Evolutionary conservation across 2,888 invertebrate species (phyloP), one percentile per base, ranked within the genome.

Genomic region (Stenodema calcarata): DNA sequence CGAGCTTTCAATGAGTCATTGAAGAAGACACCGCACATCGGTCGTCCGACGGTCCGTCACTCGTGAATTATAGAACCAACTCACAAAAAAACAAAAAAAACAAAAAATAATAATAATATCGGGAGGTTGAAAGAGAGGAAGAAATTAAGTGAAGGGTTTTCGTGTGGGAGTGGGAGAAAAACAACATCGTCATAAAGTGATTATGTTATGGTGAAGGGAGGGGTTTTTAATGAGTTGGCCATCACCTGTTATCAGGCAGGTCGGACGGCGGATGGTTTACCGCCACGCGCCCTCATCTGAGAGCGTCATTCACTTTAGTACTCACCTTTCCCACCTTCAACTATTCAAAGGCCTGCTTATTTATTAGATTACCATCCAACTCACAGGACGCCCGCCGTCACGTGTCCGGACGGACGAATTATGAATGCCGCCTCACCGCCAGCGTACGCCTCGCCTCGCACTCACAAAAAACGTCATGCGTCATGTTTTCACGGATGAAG

Each of bases 101-200:
- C n/a, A 54, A 18, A 54, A 62, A 62, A 62, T 23, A 62, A 16
- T 50, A 35, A 35, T 35, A 7, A 35, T 35, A 35, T 35, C 35
- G 35, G n/a, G n/a, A n/a, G n/a, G n/a, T n/a, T n/a, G n/a, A n/a
- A n/a, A n/a, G n/a, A 16, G 44, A 9, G 44, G 44, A 9, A 9
- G 54, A 54, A 54, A 54, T 18, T 18, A 18, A 54, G 54, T 54
- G 54, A 18, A 62, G 62, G 62, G 62, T 62, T 62, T 62, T 62
- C 7, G 7, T 62, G 23, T 62, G 62, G 62, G 62, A 62, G 62
- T 62, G 62, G 62, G 62, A 62, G 62, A 23, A 35, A 62, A 62
- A 62, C 62, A 62, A 62, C 62, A 62, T 62, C 62, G 62, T 62
- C 62, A 62, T 62, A 62, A 62, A 62, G 62, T 62, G 62, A 62